Base-by-base conservation (phyloP, 2,113 vertebrate species). In the Orientallactaga bullata region DNA sequence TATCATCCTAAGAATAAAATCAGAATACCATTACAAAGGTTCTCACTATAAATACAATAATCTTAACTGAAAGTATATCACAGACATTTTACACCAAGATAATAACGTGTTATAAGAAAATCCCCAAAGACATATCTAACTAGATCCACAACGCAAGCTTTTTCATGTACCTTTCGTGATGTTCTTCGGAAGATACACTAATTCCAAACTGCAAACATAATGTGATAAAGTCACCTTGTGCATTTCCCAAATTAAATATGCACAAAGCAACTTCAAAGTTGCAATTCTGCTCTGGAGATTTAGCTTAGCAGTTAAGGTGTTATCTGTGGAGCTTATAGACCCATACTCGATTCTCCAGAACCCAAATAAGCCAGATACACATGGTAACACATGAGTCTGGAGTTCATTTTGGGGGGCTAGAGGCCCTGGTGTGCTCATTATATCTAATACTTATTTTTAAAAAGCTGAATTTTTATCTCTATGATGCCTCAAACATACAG, bases 1-100 rank as follows among this genome's bases (percentile, higher is more conserved):
- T 99, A 98, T 98, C 97, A 92, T 99, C 99, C 99, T 99, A 95
- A 93, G 30, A 93, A 94, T 58, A 95, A 95, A 94, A 97, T 95
- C 92, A 97, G 73, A 95, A 47, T 66, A 96, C 58, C 15, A 51
- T 95, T 73, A 94, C 21, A 30, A 79, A 69, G 11, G 68, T 21
- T 84, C 80, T 92, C 76, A 94, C 18, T 21, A 69, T 30, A 80
- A 89, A 82, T 16, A 10, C 18, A 87, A 77, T 72, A 8, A 74
- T 30, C 37, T 71, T 85, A 92, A 92, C 37, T 39, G 76, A 93
- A 90, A 61, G 21, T 12, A 5, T 78, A 88, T 66, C 47, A 81
- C 83, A 88, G 23, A 93, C 76, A 87, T 66, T 28, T n/a, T 88
- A 94, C 55, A 55, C 1, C 18, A 83, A 17, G 13, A 10, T 71